Percentiles rank a stretch among this genome's conserved stretches.
Conservation (phyloP, 2,888 invertebrate genomes). For the Cataglyphis albicans region DNA sequence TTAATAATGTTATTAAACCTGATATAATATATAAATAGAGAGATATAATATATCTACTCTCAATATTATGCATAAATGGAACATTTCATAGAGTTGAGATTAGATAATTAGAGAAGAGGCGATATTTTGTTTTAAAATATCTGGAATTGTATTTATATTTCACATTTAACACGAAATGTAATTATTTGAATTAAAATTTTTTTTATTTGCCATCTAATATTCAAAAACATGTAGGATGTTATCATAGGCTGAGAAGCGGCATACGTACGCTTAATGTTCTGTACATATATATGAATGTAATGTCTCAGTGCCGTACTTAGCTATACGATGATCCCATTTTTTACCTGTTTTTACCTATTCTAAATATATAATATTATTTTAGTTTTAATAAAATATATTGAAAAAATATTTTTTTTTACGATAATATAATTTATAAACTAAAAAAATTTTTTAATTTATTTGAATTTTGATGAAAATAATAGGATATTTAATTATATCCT, state of each 20-base stretch:
- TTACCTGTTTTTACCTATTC: not conserved
- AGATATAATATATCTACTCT: not conserved
- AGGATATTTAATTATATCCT: slow-evolving; percentile 10
- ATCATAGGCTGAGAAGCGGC: not conserved
- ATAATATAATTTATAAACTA: not conserved
- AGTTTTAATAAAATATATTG: not conserved
- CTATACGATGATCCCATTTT: not conserved
- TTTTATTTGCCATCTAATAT: not conserved
- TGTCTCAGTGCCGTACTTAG: slow-evolving; percentile 33
- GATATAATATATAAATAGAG: not conserved
- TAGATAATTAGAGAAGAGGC: not conserved
- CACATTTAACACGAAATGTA: not conserved
- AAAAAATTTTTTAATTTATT: not conserved
- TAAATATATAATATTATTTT: not conserved
- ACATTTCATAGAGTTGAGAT: not conserved
- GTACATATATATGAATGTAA: not conserved
- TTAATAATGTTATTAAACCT: not conserved
- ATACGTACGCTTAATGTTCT: not conserved
- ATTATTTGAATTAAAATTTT: not conserved
- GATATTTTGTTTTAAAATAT: not conserved
- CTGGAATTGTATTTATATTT: not conserved
- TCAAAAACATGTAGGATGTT: not conserved
- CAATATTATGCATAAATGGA: not conserved
- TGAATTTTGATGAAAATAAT: not conserved
- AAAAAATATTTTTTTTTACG: not conserved